Percentiles rank a stretch among this genome's conserved stretches.
These are phyloP conservation scores for Acridotheres tristis DNA, from an alignment of 2,797 vertebrate species.

Conservation along the genomic window DNA sequence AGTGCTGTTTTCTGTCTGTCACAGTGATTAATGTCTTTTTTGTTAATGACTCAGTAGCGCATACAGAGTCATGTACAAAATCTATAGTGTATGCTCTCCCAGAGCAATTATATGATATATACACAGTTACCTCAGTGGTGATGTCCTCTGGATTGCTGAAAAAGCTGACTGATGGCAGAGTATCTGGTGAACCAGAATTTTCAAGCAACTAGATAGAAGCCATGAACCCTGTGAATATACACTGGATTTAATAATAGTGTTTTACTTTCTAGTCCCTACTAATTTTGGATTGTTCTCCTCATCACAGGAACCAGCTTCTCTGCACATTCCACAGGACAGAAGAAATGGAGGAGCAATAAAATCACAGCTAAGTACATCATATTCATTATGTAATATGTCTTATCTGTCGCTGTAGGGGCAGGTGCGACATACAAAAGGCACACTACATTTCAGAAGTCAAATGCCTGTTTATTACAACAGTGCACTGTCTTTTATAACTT, in stretches of 20 bases:
- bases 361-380: background rate
- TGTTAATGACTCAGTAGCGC: slow-evolving; percentile 57
- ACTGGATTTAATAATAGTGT: background rate
- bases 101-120: background rate
- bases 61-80: slow-evolving; percentile 11
- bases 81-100: background rate
- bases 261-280: background rate
- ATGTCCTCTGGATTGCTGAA: background rate
- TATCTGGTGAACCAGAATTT: background rate
- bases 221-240: background rate
- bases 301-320: background rate
- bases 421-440: too few relatives aligned
- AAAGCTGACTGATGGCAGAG: background rate
- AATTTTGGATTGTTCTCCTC: background rate
- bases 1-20: slow-evolving; percentile 65
- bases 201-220: background rate
- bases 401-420: background rate
- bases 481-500: too few relatives aligned
- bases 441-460: too few relatives aligned
- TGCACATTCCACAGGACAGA: background rate
- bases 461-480: too few relatives aligned
- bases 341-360: background rate
- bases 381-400: background rate
- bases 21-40: slow-evolving; percentile 71
- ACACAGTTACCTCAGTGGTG: background rate